Conservation (phyloP, 2,797 vertebrate genomes). For the Eulemur albifrons region DNA sequence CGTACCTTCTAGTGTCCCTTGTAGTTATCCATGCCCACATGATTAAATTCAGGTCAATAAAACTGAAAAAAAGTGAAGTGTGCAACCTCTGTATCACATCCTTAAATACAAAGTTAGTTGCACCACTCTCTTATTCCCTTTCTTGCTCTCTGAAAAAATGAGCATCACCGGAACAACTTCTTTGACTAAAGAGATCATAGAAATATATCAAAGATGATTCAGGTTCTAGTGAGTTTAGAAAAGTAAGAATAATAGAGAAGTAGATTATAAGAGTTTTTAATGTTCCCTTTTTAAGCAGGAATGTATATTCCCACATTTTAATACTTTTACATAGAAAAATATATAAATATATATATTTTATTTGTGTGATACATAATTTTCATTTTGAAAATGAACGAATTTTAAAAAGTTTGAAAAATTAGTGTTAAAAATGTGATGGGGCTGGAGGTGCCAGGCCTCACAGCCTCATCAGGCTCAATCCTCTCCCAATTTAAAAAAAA, state of each 20-base stretch:
- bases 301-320: background rate
- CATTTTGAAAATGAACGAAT: background rate
- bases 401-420: background rate
- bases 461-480: no score
- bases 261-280: background rate
- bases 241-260: background rate
- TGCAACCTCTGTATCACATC: background rate
- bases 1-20: background rate
- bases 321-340: background rate
- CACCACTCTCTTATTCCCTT: background rate
- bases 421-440: background rate
- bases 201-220: background rate
- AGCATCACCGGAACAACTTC: accelerated
- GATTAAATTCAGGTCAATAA: background rate
- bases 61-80: background rate
- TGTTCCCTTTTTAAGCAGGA: background rate
- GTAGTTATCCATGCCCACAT: background rate
- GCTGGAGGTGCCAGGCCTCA: no score
- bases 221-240: background rate
- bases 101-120: background rate
- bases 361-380: background rate
- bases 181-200: background rate
- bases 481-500: no score
- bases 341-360: background rate
- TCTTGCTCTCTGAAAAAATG: background rate